These are phyloP conservation scores for Ploceus nigricollis DNA, from an alignment of 2,113 vertebrate species.

Conservation along the genomic window DNA sequence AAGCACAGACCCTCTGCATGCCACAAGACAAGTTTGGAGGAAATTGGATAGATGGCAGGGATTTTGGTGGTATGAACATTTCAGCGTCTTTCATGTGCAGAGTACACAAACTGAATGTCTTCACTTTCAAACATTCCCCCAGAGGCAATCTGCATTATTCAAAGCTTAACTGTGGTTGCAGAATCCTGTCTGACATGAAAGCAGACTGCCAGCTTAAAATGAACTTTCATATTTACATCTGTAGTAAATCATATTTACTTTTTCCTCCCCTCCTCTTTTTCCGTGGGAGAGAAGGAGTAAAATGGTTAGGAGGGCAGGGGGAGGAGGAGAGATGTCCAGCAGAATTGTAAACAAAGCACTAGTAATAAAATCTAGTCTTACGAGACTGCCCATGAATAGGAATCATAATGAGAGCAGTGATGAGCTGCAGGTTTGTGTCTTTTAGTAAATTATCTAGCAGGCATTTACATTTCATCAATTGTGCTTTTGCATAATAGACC, in stretches of 20 bases:
- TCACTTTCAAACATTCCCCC: conserved; percentile 63
- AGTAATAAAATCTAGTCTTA: conserved; percentile 33
- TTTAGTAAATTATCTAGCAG: conserved; percentile 47
- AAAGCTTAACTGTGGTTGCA: conserved; percentile 58
- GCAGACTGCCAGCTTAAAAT: conserved; percentile 34
- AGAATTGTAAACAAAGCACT: conserved; percentile 23
- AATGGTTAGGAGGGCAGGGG: conserved; percentile 8
- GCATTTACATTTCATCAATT: conserved; percentile 58
- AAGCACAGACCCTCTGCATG: conserved; percentile 44
- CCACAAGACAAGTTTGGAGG: conserved; percentile 35
- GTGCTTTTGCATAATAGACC: conserved; percentile 33
- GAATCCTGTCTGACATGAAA: conserved; percentile 60
- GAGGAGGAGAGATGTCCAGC: conserved; percentile 19
- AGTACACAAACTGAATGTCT: conserved; percentile 65
- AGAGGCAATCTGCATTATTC: conserved; percentile 67
- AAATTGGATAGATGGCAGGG: conserved; percentile 59
- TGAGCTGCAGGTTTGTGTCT: conserved; percentile 53
- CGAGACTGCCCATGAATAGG: conserved; percentile 39
- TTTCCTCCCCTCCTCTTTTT: neutral
- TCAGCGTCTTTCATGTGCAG: conserved; percentile 59
- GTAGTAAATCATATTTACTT: conserved; percentile 52
- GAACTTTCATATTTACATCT: conserved; percentile 58
- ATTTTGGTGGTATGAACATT: conserved; percentile 50
- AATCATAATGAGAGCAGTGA: conserved; percentile 36
- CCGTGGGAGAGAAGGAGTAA: neutral